A percentile compares a stretch with the other conserved stretches of the same genome.
These are phyloP conservation scores for Vesta saturnalis DNA, from an alignment of 2,888 invertebrate species.

Conservation along the genomic window DNA sequence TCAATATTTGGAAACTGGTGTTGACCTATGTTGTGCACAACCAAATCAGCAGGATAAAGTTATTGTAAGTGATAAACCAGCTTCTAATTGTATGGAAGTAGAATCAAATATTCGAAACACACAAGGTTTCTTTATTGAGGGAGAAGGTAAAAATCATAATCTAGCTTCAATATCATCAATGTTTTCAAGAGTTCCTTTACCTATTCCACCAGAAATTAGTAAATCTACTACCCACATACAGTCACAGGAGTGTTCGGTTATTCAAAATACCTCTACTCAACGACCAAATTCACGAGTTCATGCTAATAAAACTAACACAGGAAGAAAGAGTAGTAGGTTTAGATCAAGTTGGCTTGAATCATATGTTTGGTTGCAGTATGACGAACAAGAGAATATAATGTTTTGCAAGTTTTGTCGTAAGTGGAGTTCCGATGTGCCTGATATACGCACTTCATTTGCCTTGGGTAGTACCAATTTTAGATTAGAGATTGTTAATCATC, in stretches of 20 bases:
- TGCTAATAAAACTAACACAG: conserved; percentile 38
- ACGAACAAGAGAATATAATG: conserved; percentile 74
- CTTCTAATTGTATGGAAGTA: not conserved
- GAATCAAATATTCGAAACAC: conserved; percentile 6
- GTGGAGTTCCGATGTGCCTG: conserved; percentile 75
- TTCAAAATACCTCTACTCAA: conserved; percentile 49
- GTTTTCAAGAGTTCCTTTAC: conserved; percentile 46
- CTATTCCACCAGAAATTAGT: conserved; percentile 50
- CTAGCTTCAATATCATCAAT: conserved; percentile 25
- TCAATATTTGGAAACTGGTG: conserved; percentile 44
- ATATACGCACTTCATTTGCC: conserved; percentile 82
- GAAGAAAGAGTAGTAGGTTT: conserved; percentile 72
- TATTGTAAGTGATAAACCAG: not conserved
- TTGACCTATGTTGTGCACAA: conserved; percentile 20
- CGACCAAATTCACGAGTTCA: conserved; percentile 17
- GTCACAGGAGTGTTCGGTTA: conserved; percentile 60
- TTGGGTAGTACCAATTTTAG: conserved; percentile 81
- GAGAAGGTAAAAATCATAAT: conserved; percentile 14
- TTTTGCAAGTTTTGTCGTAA: conserved; percentile 78
- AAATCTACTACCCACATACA: conserved; percentile 48
- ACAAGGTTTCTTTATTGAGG: too few species aligned
- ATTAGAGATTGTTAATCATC: conserved; percentile 81
- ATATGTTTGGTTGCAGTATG: conserved; percentile 79
- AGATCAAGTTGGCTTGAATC: conserved; percentile 74
- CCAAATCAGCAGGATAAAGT: conserved; percentile 15